phyloP scores from a whole-genome alignment of 2,113 vertebrate species.

The Barnardius zonarius region DNA sequence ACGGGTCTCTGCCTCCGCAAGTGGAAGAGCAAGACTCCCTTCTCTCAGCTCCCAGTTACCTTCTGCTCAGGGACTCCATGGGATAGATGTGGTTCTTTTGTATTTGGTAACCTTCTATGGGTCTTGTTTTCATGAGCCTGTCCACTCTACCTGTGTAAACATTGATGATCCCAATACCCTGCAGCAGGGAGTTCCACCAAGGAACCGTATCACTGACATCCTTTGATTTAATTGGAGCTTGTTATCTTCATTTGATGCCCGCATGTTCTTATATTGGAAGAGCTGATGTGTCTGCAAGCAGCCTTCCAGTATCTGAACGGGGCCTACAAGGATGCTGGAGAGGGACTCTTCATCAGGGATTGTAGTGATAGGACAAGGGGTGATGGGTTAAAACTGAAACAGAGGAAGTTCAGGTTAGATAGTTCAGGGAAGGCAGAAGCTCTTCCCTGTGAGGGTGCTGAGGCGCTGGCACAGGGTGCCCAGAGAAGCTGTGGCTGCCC shows the following conservation, averaged over 20 bases:
- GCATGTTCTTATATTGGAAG: neutral
- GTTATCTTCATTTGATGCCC: neutral
- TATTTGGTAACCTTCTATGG: neutral
- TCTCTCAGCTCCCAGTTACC: neutral
- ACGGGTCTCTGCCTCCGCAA: neutral
- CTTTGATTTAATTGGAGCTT: neutral
- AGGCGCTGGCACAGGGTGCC: too few species aligned
- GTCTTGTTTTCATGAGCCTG: neutral
- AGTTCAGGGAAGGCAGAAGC: too few species aligned
- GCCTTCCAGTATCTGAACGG: neutral
- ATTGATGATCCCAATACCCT: neutral
- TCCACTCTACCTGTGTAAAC: neutral
- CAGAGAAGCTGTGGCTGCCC: too few species aligned
- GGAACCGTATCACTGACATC: rapidly evolving
- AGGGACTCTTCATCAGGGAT: too few species aligned
- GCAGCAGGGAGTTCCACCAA: neutral
- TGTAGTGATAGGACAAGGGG: too few species aligned
- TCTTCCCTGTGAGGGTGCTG: too few species aligned
- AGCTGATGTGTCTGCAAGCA: neutral
- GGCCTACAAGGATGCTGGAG: neutral
- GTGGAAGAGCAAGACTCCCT: neutral
- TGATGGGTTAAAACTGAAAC: too few species aligned
- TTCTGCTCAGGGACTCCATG: neutral
- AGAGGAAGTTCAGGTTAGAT: too few species aligned
- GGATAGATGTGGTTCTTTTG: neutral